A percentile compares a stretch with the other conserved stretches of the same genome.
phyloP scores from a whole-genome alignment of 1,140 invertebrate species.

The Drosophila ambigua region DNA sequence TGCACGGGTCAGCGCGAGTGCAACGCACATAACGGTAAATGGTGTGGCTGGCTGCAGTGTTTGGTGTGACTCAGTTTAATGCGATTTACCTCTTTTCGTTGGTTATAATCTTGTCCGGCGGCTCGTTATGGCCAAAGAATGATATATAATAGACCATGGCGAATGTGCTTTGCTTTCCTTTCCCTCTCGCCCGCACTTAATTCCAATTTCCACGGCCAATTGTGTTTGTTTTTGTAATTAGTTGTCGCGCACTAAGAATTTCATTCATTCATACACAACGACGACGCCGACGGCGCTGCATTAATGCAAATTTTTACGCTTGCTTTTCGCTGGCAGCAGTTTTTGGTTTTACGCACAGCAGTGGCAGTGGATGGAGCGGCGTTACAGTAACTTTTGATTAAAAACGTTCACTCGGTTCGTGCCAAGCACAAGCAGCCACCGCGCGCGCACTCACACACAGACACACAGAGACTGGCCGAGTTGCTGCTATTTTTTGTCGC shows the following conservation, averaged over 20 bases:
- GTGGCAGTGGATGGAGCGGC: conserved; percentile 27
- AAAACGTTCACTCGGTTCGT: conserved; percentile 55
- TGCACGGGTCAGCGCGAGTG: conserved; percentile 17
- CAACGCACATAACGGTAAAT: conserved; percentile 31
- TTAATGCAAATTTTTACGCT: conserved; percentile 76
- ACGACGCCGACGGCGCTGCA: conserved; percentile 41
- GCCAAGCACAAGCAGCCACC: conserved; percentile 74
- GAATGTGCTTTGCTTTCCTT: conserved; percentile 14
- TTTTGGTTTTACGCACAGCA: conserved; percentile 67
- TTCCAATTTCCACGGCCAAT: conserved; percentile 53
- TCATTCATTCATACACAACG: conserved; percentile 67
- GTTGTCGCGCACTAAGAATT: conserved; percentile 49
- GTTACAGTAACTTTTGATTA: conserved; percentile 49
- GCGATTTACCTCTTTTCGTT: conserved; percentile 74
- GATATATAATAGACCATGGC: conserved; percentile 81
- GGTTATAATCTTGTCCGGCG: conserved; percentile 74
- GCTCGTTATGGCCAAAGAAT: conserved; percentile 72
- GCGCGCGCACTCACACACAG: conserved; percentile 31
- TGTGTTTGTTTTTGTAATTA: conserved; percentile 74
- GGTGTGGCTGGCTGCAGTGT: conserved; percentile 15
- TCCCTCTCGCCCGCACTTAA: not conserved
- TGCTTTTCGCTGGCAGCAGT: conserved; percentile 37
- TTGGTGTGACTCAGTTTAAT: conserved; percentile 35
- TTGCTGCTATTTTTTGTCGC: conserved; percentile 60
- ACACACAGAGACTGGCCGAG: conserved; percentile 35